Conservation (phyloP, 2,797 vertebrate genomes). For the Margarornis squamiger region DNA sequence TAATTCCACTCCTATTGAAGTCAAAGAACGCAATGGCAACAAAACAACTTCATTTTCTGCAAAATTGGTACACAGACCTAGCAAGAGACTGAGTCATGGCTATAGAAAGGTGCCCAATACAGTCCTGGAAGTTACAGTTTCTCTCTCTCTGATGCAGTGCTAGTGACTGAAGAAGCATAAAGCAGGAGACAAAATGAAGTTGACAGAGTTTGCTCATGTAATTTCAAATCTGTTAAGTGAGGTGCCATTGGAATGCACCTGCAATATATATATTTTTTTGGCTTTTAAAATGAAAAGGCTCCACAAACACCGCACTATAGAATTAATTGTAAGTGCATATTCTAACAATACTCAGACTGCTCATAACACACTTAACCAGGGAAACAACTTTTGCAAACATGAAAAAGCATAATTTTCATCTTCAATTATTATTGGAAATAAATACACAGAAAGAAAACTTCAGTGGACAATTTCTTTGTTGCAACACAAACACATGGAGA, state of each 20-base stretch:
- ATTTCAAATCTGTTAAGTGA: background rate
- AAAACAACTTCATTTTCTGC: background rate
- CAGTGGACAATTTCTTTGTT: background rate
- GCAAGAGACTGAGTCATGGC: background rate
- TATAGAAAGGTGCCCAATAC: background rate
- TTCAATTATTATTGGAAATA: background rate
- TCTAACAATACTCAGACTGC: background rate
- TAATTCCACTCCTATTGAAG: background rate
- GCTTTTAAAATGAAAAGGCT: background rate
- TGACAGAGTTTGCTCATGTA: background rate
- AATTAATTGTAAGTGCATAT: background rate
- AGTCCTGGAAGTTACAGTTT: background rate
- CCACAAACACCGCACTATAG: background rate
- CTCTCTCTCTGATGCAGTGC: background rate
- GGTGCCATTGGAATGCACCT: background rate
- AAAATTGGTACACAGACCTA: background rate
- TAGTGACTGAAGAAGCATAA: background rate
- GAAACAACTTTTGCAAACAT: background rate
- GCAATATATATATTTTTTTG: background rate
- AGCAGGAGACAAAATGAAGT: background rate
- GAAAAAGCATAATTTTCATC: background rate
- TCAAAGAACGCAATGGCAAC: background rate
- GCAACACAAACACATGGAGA: background rate
- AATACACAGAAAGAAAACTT: background rate
- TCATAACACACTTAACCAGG: background rate